A percentile compares a stretch with the other conserved stretches of the same genome.
Conservation (phyloP, 2,113 vertebrate species). For the Benitochromis conjunctus region DNA sequence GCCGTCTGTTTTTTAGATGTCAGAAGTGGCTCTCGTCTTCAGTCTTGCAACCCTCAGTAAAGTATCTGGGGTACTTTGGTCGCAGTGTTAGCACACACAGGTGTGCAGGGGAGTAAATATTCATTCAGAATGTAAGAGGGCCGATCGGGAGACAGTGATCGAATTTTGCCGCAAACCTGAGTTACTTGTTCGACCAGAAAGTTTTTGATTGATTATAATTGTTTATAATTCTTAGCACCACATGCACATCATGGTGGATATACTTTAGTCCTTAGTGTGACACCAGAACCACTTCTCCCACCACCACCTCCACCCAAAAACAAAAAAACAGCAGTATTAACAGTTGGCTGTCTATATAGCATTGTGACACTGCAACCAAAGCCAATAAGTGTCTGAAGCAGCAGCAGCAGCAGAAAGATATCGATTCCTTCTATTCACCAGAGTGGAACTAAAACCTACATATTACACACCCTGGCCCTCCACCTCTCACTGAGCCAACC, state of each 20-base stretch:
- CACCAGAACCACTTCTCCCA: conserved; percentile 2
- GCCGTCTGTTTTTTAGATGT: not conserved
- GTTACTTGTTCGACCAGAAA: not conserved
- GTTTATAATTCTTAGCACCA: not conserved
- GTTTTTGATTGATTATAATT: not conserved
- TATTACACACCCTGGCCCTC: conserved; percentile 60
- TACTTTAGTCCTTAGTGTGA: conserved; percentile 20
- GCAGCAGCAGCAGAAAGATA: conserved; percentile 61
- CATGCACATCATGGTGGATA: conserved; percentile 1
- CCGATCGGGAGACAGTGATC: not conserved
- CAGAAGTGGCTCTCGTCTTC: not conserved
- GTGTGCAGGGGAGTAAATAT: not conserved
- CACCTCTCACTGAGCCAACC: conserved; percentile 29
- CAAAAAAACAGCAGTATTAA: conserved; percentile 43
- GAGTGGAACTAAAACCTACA: conserved; percentile 74
- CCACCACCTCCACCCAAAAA: not conserved
- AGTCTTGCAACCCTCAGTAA: not conserved
- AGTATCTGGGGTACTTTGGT: not conserved
- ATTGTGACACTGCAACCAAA: conserved; percentile 66
- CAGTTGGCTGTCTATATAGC: conserved; percentile 65
- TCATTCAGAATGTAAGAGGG: not conserved
- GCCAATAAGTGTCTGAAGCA: conserved; percentile 67
- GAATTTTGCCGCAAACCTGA: not conserved
- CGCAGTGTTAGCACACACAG: not conserved
- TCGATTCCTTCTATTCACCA: conserved; percentile 67